phyloP scores from a whole-genome alignment of 2,888 invertebrate genomes.

The Octodonta nipae region DNA sequence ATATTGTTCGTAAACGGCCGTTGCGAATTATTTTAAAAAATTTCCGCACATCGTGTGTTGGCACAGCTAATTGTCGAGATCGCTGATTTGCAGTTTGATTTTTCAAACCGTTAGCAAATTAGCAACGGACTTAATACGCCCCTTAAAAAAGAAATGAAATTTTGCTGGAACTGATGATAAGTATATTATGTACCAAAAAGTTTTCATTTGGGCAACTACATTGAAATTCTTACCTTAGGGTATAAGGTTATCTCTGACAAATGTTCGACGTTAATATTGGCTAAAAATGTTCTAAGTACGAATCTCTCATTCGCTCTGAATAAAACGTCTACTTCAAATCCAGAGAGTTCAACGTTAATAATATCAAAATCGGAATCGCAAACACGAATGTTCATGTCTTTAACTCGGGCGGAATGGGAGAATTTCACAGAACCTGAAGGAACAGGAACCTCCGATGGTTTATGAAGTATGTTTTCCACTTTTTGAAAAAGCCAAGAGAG shows the following conservation, averaged over 20 bases:
- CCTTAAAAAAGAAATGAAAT: no score
- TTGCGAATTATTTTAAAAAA: no score
- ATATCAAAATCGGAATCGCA: constrained; percentile 60
- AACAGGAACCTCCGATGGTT: constrained; percentile 48
- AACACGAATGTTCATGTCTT: constrained; percentile 49
- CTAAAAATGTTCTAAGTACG: constrained; percentile 55
- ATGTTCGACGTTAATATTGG: constrained; percentile 57
- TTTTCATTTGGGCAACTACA: not conserved
- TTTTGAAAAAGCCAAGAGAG: constrained; percentile 21
- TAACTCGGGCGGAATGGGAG: constrained; percentile 51
- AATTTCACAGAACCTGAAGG: constrained; percentile 64
- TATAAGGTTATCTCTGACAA: constrained; percentile 61
- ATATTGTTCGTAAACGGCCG: no score
- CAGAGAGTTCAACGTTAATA: constrained; percentile 49
- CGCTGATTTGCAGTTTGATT: no score
- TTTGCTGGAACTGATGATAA: no score
- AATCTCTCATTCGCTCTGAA: constrained; percentile 66
- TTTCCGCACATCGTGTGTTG: no score
- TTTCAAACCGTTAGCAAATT: no score
- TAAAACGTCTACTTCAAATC: constrained; percentile 61
- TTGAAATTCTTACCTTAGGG: constrained; percentile 43
- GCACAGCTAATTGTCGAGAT: no score
- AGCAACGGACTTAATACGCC: no score
- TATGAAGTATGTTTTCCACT: constrained; percentile 18
- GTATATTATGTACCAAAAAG: no score